Base-by-base conservation (phyloP, 2,888 invertebrate genomes). In the Folsomia candida region DNA sequence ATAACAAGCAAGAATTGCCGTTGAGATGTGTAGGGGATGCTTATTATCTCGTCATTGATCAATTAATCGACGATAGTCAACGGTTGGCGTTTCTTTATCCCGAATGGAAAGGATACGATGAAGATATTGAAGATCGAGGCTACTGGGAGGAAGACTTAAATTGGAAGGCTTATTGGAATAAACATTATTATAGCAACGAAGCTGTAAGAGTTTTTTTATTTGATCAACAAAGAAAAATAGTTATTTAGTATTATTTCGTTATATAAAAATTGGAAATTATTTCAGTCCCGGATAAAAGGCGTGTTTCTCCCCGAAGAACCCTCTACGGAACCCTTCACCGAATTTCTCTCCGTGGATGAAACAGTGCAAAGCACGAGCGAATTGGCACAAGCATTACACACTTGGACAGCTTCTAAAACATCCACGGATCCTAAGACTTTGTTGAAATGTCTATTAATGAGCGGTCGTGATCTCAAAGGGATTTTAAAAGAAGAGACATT, bases 391-490 rank as follows among this genome's bases (percentile, higher is more conserved):
- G 47, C 9, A 9, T 47, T 47, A 18, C 47, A 47, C 9, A 47
- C 9, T 47, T 47, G 9, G 9, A 47, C 47, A 18, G 9, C 18
- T 18, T n/a, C 11, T n/a, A 26, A 59, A n/a, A 6, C 25, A 29
- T 24, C 28, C 25, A n/a, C n/a, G n/a, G n/a, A n/a, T n/a, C n/a
- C n/a, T n/a, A 29, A 20, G 6, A 25, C 22, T 14, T 11, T 67
- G n/a, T 18, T 67, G 26, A 27, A 37, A 18, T 59, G 20, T 26
- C 25, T 72, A 2, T 20, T 72, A 1, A 51, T 72, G 27, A 67
- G 27, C 28, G 67, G 67, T 2, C 26, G 14, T 14, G 72, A 72
- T 60, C 24, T 72, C 1, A 69, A 72, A 51, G 72, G 72, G 0
- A 24, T 69, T 0, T 65, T 29, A 20, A 54, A 37, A 2, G 59